Evolutionary conservation across 2,797 vertebrate genomes (phyloP).

Genomic region (Tinamus major): DNA sequence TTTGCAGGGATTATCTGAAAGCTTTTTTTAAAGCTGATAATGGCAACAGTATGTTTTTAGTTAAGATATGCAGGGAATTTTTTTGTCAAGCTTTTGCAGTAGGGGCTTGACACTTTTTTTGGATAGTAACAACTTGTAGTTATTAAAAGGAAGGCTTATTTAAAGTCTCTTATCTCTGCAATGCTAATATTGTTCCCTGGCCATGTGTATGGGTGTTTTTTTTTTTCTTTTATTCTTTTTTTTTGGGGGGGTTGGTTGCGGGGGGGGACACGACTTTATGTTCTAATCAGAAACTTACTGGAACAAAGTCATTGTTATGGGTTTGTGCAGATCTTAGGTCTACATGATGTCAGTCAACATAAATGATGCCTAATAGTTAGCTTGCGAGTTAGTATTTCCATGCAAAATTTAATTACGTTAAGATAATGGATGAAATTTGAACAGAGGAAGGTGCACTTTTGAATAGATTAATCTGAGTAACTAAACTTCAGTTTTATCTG

Average conservation of each 20-base stretch:
- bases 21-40: background rate
- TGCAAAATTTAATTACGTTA: fast-evolving
- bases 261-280: background rate
- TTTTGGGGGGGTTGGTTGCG: background rate
- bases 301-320: background rate
- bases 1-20: constrained; percentile 6
- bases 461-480: background rate
- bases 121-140: background rate
- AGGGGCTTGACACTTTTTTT: background rate
- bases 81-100: background rate
- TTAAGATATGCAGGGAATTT: background rate
- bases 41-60: background rate
- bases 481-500: background rate
- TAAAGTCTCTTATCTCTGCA: background rate
- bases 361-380: background rate
- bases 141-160: background rate
- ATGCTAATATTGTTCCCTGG: background rate
- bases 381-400: background rate
- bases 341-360: background rate
- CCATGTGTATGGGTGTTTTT: too few relatives aligned
- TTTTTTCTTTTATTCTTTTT: background rate
- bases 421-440: background rate
- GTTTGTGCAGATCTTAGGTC: background rate
- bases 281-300: background rate
- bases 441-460: background rate